Evolutionary conservation across 1,140 invertebrate genomes (phyloP).

Genomic region (Tetramorium simillimum): DNA sequence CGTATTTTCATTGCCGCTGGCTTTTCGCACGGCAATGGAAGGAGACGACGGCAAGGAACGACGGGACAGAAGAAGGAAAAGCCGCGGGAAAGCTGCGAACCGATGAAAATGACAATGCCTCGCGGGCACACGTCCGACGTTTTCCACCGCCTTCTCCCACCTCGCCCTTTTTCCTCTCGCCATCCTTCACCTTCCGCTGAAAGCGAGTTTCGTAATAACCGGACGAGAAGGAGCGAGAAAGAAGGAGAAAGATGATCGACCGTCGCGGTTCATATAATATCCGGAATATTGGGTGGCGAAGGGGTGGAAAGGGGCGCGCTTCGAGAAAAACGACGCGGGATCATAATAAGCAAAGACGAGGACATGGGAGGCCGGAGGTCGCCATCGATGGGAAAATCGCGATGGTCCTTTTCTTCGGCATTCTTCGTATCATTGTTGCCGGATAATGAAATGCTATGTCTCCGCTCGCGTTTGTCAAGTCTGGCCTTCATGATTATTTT

Average conservation of each 20-base stretch:
- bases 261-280: slow-evolving; percentile 72
- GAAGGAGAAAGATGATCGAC: slow-evolving; percentile 67
- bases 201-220: slow-evolving; percentile 76
- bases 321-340: slow-evolving; percentile 53
- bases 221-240: slow-evolving; percentile 53
- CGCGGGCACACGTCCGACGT: slow-evolving; percentile 74
- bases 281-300: slow-evolving; percentile 67
- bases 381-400: slow-evolving; percentile 64
- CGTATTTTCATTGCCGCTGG: slow-evolving; percentile 69
- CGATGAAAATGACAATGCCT: slow-evolving; percentile 79
- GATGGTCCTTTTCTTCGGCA: slow-evolving; percentile 14
- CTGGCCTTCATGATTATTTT: slow-evolving; percentile 61
- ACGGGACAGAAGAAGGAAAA: slow-evolving; percentile 37
- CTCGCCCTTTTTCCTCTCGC: not conserved
- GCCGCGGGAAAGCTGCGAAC: slow-evolving; percentile 67
- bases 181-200: slow-evolving; percentile 59
- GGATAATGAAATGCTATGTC: slow-evolving; percentile 53
- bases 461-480: slow-evolving; percentile 31
- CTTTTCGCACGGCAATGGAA: slow-evolving; percentile 36
- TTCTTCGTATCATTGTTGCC: slow-evolving; percentile 9
- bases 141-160: slow-evolving; percentile 60
- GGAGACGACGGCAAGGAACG: slow-evolving; percentile 44
- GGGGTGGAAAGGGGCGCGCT: slow-evolving; percentile 22
- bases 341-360: slow-evolving; percentile 70
- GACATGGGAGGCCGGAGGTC: slow-evolving; percentile 54